Evolutionary conservation across 2,113 vertebrate genomes (phyloP).

Genomic region (Chionis minor): DNA sequence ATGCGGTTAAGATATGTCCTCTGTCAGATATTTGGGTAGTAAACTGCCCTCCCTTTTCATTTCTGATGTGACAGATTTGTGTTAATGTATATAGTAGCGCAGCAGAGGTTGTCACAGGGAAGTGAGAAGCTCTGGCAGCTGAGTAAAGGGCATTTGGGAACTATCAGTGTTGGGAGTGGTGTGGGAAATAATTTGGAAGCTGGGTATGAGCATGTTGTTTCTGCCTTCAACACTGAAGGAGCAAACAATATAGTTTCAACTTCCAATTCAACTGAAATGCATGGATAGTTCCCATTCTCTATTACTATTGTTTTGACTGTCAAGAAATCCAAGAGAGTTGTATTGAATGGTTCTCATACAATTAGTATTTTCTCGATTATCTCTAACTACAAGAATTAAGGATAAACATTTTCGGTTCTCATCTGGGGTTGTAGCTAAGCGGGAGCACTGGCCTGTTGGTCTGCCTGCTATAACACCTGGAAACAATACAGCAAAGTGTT

Average conservation of each 20-base stretch:
- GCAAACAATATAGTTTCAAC: conserved; percentile 5
- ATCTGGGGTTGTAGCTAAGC: not conserved
- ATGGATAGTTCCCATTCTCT: not conserved
- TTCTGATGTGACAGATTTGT: conserved; percentile 42
- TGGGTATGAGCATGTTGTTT: conserved; percentile 4
- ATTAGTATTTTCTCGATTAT: not conserved
- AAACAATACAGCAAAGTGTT: not conserved
- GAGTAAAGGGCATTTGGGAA: conserved; percentile 21
- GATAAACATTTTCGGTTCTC: not conserved
- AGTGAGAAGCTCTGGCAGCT: conserved; percentile 44
- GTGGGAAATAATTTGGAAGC: conserved; percentile 32
- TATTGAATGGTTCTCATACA: not conserved
- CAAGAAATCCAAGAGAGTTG: not conserved
- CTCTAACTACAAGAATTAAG: not conserved
- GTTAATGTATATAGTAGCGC: conserved; percentile 7
- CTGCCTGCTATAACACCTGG: not conserved
- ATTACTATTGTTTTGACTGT: not conserved
- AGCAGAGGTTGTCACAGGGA: conserved; percentile 36
- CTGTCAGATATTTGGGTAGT: conserved; percentile 34
- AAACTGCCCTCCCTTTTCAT: not conserved
- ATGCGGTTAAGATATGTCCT: not conserved
- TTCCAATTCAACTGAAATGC: not conserved
- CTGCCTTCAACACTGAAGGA: not conserved
- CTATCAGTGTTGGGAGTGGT: conserved; percentile 20
- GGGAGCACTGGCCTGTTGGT: not conserved